Percentiles rank a stretch among this genome's conserved stretches.
phyloP scores from a whole-genome alignment of 2,888 invertebrate genomes.

The Achlya flavicornis region DNA sequence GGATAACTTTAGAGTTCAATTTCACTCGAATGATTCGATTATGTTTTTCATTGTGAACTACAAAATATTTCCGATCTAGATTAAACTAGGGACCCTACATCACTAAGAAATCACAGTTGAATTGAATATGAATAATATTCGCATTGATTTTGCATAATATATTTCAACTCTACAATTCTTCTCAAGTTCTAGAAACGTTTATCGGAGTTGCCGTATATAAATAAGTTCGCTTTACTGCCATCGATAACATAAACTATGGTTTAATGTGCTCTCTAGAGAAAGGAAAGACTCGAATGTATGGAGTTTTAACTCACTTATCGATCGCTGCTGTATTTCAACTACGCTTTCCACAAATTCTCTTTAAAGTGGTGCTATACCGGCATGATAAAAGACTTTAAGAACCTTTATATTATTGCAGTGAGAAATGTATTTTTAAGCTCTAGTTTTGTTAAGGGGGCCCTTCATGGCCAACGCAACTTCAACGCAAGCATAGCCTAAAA shows the following conservation, averaged over 20 bases:
- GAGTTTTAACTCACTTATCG: conserved; percentile 2
- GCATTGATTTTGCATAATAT: background rate
- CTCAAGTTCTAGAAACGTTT: background rate
- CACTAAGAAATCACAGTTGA: no score
- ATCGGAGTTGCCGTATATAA: background rate
- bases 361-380: background rate
- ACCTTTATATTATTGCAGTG: background rate
- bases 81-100: no score
- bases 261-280: background rate
- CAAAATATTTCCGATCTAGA: no score
- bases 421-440: background rate
- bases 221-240: background rate
- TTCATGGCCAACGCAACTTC: no score
- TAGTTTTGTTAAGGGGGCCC: no score
- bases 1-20: background rate
- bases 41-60: no score
- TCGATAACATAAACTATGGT: background rate
- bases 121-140: background rate
- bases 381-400: background rate
- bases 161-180: background rate
- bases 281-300: conserved; percentile 2
- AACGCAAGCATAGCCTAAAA: no score
- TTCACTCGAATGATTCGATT: background rate
- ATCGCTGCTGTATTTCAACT: background rate
- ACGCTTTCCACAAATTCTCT: conserved; percentile 4